Evolutionary conservation across 2,113 vertebrate genomes (phyloP).

Genomic region (Prochilodus magdalenae): DNA sequence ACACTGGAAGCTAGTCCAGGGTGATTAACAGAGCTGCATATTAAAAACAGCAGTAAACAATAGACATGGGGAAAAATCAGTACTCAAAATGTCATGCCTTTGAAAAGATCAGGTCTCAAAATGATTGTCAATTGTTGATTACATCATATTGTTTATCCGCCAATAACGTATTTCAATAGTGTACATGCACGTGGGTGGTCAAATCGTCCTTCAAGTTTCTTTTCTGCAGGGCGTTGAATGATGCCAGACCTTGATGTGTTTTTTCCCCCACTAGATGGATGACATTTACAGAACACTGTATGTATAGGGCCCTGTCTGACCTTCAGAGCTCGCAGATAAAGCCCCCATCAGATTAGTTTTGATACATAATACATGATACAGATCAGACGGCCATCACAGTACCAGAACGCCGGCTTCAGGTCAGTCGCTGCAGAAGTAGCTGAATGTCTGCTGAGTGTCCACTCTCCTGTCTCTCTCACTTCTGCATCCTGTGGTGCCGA

Average conservation of each 20-base stretch:
- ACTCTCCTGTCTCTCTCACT: constrained; percentile 44
- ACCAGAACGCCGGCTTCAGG: constrained; percentile 22
- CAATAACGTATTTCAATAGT: no score
- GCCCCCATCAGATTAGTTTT: constrained; percentile 36
- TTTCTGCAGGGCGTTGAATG: constrained; percentile 1
- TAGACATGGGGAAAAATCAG: no score
- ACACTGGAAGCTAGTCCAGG: background rate
- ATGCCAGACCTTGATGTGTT: background rate
- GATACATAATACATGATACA: constrained; percentile 51
- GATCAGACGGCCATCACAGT: constrained; percentile 27
- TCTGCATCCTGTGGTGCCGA: constrained; percentile 58
- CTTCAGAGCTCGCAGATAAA: constrained; percentile 38
- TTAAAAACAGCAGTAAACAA: no score
- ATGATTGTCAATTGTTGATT: no score
- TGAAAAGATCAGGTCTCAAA: no score
- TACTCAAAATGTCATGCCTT: no score
- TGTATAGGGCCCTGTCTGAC: constrained; percentile 36
- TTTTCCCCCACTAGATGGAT: background rate
- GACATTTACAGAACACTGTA: constrained; percentile 40
- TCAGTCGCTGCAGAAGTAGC: constrained; percentile 24
- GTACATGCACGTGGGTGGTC: background rate
- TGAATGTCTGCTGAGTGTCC: constrained; percentile 33
- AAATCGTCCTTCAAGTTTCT: background rate
- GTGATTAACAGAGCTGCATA: no score
- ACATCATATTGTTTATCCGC: no score